These are phyloP conservation scores for Brachyopa scutellaris DNA, from an alignment of 2,888 invertebrate species.

Conservation along the genomic window DNA sequence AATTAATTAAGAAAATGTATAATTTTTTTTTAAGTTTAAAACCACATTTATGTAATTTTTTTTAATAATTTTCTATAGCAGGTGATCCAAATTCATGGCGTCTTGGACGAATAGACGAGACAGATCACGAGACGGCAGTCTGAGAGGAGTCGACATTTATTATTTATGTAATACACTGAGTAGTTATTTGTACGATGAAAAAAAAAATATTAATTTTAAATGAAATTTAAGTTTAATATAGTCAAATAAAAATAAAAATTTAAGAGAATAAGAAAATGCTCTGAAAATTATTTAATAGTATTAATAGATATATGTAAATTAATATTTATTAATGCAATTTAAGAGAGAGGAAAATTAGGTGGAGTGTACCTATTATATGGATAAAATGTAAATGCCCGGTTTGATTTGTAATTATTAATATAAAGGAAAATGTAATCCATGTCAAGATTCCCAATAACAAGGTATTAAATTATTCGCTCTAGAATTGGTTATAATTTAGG, in stretches of 20 bases:
- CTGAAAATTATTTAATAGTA: conserved; percentile 29
- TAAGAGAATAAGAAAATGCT: not conserved
- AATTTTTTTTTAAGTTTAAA: not conserved
- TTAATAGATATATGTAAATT: conserved; percentile 35
- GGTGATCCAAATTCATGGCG: conserved; percentile 91
- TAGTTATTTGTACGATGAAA: conserved; percentile 65
- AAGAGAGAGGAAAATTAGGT: not conserved
- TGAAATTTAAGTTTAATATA: conserved; percentile 38
- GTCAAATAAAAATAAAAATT: conserved; percentile 35
- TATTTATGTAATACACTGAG: conserved; percentile 68
- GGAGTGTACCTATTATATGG: conserved; percentile 11
- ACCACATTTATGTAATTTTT: conserved; percentile 1
- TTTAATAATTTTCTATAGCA: conserved; percentile 80
- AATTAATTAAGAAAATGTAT: not conserved
- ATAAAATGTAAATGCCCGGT: too few relatives aligned
- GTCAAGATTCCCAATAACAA: too few relatives aligned
- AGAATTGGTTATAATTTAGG: too few relatives aligned
- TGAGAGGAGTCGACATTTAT: conserved; percentile 81
- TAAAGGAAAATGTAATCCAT: not conserved
- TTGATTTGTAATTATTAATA: conserved; percentile 7
- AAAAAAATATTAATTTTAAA: conserved; percentile 22
- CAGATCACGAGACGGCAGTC: conserved; percentile 91
- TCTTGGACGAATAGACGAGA: conserved; percentile 90
- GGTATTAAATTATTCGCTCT: too few relatives aligned
- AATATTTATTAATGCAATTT: conserved; percentile 44